Conservation (phyloP, 2,888 invertebrate species). For the Diarsia dahlii region DNA sequence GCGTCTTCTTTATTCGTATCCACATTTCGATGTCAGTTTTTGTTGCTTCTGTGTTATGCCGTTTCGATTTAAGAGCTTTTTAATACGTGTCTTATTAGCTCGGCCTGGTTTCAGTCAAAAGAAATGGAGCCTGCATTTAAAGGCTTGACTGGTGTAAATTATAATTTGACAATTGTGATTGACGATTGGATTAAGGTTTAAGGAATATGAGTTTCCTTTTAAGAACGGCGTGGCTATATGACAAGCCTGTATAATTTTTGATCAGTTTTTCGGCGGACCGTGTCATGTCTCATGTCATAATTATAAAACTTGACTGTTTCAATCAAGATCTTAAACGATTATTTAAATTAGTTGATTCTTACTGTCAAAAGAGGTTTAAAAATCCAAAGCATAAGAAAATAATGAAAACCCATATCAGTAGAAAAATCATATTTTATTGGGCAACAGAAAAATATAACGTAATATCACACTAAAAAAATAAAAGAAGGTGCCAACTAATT, state of each 20-base stretch:
- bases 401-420: background rate
- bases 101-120: conserved; percentile 69
- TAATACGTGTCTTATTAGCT: conserved; percentile 81
- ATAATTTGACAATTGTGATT: conserved; percentile 60
- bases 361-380: background rate
- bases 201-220: conserved; percentile 27
- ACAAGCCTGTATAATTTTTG: conserved; percentile 6
- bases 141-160: conserved; percentile 52
- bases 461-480: background rate
- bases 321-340: background rate
- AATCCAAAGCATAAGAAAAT: background rate
- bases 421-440: background rate
- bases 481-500: conserved; percentile 44
- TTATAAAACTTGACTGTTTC: background rate
- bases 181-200: conserved; percentile 46
- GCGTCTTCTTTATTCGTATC: conserved; percentile 81
- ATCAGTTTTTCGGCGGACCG: background rate
- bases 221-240: conserved; percentile 1
- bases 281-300: background rate
- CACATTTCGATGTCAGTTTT: conserved; percentile 82
- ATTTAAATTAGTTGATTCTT: background rate
- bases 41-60: conserved; percentile 76
- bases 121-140: conserved; percentile 59
- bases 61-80: conserved; percentile 78
- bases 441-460: background rate